These are phyloP conservation scores for Melanocharis versteri DNA, from an alignment of 2,113 vertebrate genomes.

Conservation along the genomic window DNA sequence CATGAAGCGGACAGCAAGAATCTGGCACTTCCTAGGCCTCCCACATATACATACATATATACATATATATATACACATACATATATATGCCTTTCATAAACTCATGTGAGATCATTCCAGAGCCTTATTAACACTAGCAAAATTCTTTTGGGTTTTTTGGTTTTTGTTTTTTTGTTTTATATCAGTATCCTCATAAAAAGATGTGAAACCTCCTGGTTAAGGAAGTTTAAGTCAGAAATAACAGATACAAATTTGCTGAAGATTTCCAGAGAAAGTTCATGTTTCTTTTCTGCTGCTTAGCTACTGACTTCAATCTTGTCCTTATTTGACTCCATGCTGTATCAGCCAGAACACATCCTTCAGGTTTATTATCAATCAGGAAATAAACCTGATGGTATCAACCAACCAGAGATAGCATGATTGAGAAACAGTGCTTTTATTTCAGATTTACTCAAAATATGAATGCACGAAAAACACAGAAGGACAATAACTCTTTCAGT, in stretches of 20 bases:
- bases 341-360: neutral
- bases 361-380: neutral
- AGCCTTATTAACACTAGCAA: neutral
- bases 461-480: neutral
- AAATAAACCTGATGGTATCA: neutral
- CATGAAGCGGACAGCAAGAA: neutral
- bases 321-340: neutral
- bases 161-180: neutral
- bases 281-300: neutral
- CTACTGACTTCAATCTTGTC: neutral
- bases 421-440: neutral
- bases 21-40: neutral
- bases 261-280: neutral
- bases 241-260: neutral
- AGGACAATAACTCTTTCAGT: neutral
- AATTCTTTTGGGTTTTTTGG: neutral
- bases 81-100: neutral
- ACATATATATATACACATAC: neutral
- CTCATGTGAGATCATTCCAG: neutral
- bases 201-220: neutral
- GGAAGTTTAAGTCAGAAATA: neutral
- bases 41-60: neutral
- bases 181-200: neutral
- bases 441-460: neutral
- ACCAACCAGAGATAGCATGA: neutral